Evolutionary conservation across 2,113 vertebrate genomes (phyloP), one percentile per base, ranked within the genome.

Genomic region (Puma concolor): DNA sequence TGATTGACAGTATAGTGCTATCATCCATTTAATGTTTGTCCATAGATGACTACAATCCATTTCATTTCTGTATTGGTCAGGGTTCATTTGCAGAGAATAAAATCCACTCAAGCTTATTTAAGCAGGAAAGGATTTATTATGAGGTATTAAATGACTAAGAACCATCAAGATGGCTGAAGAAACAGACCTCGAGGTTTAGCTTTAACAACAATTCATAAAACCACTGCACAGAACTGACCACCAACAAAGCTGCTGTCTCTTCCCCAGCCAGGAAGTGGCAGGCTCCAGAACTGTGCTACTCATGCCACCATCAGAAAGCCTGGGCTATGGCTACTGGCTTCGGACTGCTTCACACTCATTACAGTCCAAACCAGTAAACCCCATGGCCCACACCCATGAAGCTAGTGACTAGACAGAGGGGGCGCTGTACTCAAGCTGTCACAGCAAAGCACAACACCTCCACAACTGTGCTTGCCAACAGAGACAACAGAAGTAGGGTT

Each of bases 21-120:
- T 31, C 60, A 67, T 64, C 86, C 85, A 91, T 95, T 92, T 96
- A 67, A 96, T 88, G 96, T 96, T 93, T 96, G 25, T 81, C 72
- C 79, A n/a, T 11, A 67, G 57, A 93, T 79, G 54, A 80, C 64
- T 76, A 14, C 54, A 25, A 50, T 83, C n/a, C 84, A 76, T 88
- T 93, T 96, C 57, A 57, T 96, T 74, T 97, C 85, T 96, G 5
- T 52, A 48, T 36, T 48, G 66, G 76, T 66, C 80, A 92, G 84
- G 48, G 54, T 91, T 96, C 64, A 85, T 76, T 54, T 91, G 64
- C 36, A 38, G 50, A 95, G 66, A 84, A 80, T 91, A 69, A 97
- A 95, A 83, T 88, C 76, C 87, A 16, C 67, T 88, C 52, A 31
- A 79, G 36, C 63, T 96, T 69, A 50, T 82, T 64, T 76, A 80